phyloP scores from a whole-genome alignment of 2,797 vertebrate species.

The Sitta carolinensis region DNA sequence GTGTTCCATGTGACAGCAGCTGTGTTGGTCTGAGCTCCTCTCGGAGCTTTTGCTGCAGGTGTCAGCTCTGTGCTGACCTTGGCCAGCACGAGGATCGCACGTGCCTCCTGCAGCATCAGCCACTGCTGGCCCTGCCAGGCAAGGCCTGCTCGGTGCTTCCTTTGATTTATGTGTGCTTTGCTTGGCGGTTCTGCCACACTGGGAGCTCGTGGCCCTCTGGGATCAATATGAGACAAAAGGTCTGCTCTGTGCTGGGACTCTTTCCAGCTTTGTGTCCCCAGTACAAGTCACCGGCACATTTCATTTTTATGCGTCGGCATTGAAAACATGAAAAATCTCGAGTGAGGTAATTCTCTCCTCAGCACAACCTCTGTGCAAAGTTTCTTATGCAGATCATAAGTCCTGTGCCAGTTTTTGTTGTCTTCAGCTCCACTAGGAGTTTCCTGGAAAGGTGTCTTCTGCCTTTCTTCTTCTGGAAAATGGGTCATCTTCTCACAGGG shows the following conservation, averaged over 20 bases:
- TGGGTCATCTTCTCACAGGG: not conserved
- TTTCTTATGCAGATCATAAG: not conserved
- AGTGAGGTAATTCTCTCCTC: constrained; percentile 18
- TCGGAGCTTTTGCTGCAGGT: not conserved
- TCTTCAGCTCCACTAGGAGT: not conserved
- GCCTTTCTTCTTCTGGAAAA: not conserved
- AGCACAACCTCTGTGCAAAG: not conserved
- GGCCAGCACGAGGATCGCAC: not conserved
- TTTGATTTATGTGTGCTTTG: not conserved
- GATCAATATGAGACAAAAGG: not conserved
- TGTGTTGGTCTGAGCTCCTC: not conserved
- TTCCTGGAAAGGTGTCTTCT: not conserved
- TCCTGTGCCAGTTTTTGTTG: not conserved
- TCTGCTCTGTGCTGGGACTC: not conserved
- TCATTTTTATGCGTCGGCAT: not conserved
- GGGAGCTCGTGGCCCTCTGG: not conserved
- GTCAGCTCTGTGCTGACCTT: not conserved
- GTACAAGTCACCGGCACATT: not conserved
- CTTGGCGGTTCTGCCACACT: not conserved
- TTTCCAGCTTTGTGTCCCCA: not conserved
- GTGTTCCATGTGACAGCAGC: not conserved
- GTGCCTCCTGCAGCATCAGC: not conserved
- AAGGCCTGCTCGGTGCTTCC: not conserved
- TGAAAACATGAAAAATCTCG: not conserved
- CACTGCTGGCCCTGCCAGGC: not conserved